phyloP scores from a whole-genome alignment of 1,140 invertebrate species.

The Palaemon carinicauda region DNA sequence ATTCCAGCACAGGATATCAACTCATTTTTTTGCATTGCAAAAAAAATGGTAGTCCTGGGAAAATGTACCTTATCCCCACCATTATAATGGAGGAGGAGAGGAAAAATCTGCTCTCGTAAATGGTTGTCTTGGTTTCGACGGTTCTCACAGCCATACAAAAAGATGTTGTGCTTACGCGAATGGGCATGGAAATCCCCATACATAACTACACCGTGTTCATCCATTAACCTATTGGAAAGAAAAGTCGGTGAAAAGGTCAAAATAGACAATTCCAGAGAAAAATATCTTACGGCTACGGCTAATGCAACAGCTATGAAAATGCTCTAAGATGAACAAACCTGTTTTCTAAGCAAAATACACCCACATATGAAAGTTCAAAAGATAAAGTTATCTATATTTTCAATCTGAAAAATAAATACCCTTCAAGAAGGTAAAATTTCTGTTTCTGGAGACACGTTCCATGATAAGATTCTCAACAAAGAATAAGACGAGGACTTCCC shows the following conservation, averaged over 20 bases:
- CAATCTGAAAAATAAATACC: no score
- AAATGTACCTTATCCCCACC: slow-evolving; percentile 54
- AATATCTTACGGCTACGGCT: neutral
- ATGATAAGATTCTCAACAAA: no score
- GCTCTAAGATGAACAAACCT: no score
- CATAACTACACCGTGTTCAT: slow-evolving; percentile 90
- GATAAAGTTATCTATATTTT: no score
- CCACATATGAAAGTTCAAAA: no score
- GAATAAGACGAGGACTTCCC: no score
- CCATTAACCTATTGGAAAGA: slow-evolving; percentile 73
- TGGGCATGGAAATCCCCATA: slow-evolving; percentile 97
- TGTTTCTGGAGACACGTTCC: no score
- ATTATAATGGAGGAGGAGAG: slow-evolving; percentile 60
- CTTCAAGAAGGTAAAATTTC: no score
- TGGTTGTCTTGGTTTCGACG: slow-evolving; percentile 76
- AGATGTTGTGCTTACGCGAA: slow-evolving; percentile 92
- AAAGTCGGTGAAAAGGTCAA: neutral
- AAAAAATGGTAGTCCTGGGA: neutral
- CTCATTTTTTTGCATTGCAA: no score
- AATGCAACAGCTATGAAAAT: no score
- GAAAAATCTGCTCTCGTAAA: slow-evolving; percentile 60
- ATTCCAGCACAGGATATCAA: no score
- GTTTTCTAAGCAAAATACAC: no score
- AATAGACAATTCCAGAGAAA: neutral
- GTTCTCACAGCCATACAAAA: slow-evolving; percentile 95